Conservation (phyloP, 2,113 vertebrate genomes). For the Pollachius pollachius region DNA sequence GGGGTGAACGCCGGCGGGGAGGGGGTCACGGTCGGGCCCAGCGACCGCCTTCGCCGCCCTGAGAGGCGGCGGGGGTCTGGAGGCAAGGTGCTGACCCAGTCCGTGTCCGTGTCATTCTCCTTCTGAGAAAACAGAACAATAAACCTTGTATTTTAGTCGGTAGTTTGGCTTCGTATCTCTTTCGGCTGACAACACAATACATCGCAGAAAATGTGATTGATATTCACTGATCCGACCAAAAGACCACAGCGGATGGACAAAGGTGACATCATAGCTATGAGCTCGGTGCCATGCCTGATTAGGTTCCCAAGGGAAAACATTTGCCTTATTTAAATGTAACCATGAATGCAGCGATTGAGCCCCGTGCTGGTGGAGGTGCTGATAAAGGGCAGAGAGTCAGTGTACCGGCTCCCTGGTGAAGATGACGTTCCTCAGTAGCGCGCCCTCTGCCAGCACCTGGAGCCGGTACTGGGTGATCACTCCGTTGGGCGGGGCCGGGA, state of each 20-base stretch:
- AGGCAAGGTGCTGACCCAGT: slow-evolving; percentile 51
- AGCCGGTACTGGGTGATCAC: slow-evolving; percentile 87
- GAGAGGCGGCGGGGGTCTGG: slow-evolving; percentile 34
- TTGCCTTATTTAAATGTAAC: too few relatives aligned
- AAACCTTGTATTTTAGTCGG: not conserved
- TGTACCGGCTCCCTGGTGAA: slow-evolving; percentile 71
- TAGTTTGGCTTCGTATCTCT: not conserved
- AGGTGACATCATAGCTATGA: too few relatives aligned
- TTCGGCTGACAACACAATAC: too few relatives aligned
- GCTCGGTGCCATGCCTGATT: too few relatives aligned
- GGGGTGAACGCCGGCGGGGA: slow-evolving; percentile 72
- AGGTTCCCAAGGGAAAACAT: too few relatives aligned
- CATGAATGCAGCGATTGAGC: too few relatives aligned
- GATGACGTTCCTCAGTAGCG: slow-evolving; percentile 82
- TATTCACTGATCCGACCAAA: too few relatives aligned
- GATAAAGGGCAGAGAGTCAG: not conserved
- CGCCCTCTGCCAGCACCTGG: slow-evolving; percentile 66
- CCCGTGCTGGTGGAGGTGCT: too few relatives aligned
- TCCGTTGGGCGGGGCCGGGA: slow-evolving; percentile 87
- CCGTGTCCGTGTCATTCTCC: slow-evolving; percentile 47
- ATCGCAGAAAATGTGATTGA: too few relatives aligned
- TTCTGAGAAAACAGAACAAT: slow-evolving; percentile 68
- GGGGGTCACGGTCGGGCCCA: slow-evolving; percentile 71
- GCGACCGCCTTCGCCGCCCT: slow-evolving; percentile 77
- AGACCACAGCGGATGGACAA: too few relatives aligned